A percentile compares a stretch with the other conserved stretches of the same genome.
Evolutionary conservation across 2,113 vertebrate genomes (phyloP).

Genomic region (Pterocles burchelli): DNA sequence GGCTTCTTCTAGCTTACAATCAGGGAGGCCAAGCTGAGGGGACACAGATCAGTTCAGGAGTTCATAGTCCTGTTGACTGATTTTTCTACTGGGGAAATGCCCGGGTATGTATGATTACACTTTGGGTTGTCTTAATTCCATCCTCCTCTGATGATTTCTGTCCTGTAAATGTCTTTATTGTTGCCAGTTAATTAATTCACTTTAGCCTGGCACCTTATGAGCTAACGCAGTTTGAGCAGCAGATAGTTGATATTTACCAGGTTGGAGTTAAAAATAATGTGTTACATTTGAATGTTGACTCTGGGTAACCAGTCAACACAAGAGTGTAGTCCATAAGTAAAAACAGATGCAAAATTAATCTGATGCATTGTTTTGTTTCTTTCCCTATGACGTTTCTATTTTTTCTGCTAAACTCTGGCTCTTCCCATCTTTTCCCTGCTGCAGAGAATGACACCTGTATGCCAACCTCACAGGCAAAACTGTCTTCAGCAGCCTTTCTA

Average conservation of each 20-base stretch:
- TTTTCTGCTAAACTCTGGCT: not conserved
- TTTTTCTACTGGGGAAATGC: not conserved
- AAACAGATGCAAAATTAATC: constrained; percentile 37
- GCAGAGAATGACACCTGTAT: not conserved
- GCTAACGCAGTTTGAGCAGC: not conserved
- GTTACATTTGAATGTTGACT: not conserved
- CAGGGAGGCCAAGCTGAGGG: not conserved
- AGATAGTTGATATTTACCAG: constrained; percentile 30
- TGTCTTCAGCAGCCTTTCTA: not conserved
- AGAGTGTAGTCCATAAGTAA: not conserved
- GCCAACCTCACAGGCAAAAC: not conserved
- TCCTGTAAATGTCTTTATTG: not conserved
- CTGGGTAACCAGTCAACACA: constrained; percentile 5
- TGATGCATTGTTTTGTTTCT: not conserved
- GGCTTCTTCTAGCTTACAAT: not conserved
- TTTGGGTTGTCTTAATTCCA: not conserved
- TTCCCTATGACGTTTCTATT: not conserved
- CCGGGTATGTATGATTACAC: not conserved
- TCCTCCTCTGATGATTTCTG: not conserved
- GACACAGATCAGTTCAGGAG: not conserved
- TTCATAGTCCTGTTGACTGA: not conserved
- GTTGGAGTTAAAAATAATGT: not conserved
- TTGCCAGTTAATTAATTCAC: not conserved
- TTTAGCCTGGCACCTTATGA: not conserved
- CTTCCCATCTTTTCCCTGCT: not conserved